phyloP scores from a whole-genome alignment of 2,888 invertebrate genomes.

The Arge pagana region DNA sequence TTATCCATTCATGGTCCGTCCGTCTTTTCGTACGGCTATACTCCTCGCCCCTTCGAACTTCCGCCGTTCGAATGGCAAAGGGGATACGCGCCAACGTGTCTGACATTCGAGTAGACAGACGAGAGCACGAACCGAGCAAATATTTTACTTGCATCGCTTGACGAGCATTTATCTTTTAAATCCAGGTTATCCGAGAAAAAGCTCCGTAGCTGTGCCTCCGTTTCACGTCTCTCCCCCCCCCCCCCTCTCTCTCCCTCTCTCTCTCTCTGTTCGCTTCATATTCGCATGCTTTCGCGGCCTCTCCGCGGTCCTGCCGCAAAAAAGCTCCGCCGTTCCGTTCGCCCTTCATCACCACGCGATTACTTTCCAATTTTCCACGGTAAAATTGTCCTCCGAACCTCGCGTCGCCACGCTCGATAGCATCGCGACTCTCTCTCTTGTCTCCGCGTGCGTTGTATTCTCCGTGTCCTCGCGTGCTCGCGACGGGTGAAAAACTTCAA shows the following conservation, averaged over 20 bases:
- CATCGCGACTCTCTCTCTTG: no score
- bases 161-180: conserved; percentile 19
- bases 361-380: no score
- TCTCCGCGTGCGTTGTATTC: no score
- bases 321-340: no score
- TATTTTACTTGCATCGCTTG: conserved; percentile 21
- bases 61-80: conserved; percentile 13
- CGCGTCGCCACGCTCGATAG: no score
- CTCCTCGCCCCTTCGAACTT: conserved; percentile 3
- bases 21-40: conserved; percentile 7
- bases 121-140: conserved; percentile 20
- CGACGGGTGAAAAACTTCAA: no score
- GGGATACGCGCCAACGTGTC: conserved; percentile 8
- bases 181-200: conserved; percentile 15
- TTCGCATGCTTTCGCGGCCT: neutral
- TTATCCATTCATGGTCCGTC: neutral
- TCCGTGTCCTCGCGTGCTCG: no score
- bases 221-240: neutral
- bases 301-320: no score
- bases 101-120: conserved; percentile 16
- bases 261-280: neutral
- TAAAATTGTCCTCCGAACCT: no score
- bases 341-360: no score
- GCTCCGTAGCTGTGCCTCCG: conserved; percentile 10
- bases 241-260: neutral